Evolutionary conservation across 2,113 vertebrate genomes (phyloP), one percentile per base, ranked within the genome.

Genomic region (Cyanocitta stelleri): DNA sequence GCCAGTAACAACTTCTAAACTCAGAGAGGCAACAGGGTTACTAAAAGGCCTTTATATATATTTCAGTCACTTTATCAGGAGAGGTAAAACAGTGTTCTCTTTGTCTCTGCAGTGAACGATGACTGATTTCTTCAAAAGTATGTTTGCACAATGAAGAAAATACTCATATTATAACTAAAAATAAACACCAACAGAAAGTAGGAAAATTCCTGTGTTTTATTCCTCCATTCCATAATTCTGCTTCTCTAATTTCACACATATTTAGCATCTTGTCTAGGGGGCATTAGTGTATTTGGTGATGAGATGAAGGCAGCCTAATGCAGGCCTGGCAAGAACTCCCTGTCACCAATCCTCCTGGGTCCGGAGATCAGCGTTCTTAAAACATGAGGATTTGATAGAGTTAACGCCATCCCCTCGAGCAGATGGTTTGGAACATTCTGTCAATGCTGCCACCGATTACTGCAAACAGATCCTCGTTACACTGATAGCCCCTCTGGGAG

Each of bases 381-480:
- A 99, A 99, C 98, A 99, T 84, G 97, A 98, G 98, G 98, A 99
- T 98, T 99, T 98, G 97, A 98, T 98, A 97, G 98, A 98, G 97
- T 97, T 98, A 98, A 98, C 93, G 92, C 97, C 97, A 97, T 98
- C 98, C 98, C 95, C 98, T 98, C 90, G 97, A 99, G 98, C 99
- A 99, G 99, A 99, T 99, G 99, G 99, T 98, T 97, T 97, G 98
- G 98, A 99, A 99, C 98, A 98, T 98, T 98, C 99, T 98, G 99
- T 99, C 99, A 99, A 97, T 97, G 97, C 97, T 97, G 98, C 97
- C 97, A 98, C 98, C 98, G 98, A 99, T 99, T 99, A 99, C 97
- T 92, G 98, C 98, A 98, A 98, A 99, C 98, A 99, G 99, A 97
- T 98, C 98, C 98, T 98, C 95, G 97, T 98, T 98, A 98, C 97